Percentiles rank a stretch among this genome's conserved stretches.
phyloP scores from a whole-genome alignment of 2,888 invertebrate species.

The Spisula subtruncata region DNA sequence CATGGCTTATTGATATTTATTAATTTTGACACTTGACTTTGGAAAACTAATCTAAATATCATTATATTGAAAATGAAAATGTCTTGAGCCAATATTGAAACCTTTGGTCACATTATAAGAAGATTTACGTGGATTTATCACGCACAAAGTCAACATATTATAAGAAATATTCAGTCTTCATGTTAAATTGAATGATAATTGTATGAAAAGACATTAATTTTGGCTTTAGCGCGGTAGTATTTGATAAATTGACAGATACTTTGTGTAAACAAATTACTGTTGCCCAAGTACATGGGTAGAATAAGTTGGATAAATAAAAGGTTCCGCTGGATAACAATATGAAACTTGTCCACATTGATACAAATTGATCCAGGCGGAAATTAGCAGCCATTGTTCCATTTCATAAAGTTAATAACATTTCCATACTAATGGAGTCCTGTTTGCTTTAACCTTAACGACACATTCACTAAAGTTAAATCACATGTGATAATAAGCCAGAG shows the following conservation, averaged over 20 bases:
- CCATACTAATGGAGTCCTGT: not conserved
- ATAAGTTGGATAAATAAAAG: constrained; percentile 46
- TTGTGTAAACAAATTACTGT: constrained; percentile 45
- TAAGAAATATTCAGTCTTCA: not conserved
- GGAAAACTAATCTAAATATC: not conserved
- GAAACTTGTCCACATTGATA: not conserved
- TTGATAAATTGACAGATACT: constrained; percentile 16
- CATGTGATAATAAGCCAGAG: too few species aligned
- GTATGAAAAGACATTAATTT: not conserved
- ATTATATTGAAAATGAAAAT: not conserved
- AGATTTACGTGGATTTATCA: not conserved
- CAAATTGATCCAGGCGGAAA: not conserved
- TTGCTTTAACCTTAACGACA: not conserved
- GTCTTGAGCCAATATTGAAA: not conserved
- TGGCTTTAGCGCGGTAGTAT: not conserved
- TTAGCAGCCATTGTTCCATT: not conserved
- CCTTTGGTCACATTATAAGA: not conserved
- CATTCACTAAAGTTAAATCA: too few species aligned
- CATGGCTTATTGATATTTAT: not conserved
- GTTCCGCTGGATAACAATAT: not conserved
- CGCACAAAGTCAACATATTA: not conserved
- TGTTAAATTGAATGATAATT: not conserved
- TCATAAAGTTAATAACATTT: not conserved
- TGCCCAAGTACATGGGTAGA: constrained; percentile 23
- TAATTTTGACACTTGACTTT: not conserved